Evolutionary conservation across 2,888 invertebrate species (phyloP), one percentile per base, ranked within the genome.

Genomic region (Andrena marginata): DNA sequence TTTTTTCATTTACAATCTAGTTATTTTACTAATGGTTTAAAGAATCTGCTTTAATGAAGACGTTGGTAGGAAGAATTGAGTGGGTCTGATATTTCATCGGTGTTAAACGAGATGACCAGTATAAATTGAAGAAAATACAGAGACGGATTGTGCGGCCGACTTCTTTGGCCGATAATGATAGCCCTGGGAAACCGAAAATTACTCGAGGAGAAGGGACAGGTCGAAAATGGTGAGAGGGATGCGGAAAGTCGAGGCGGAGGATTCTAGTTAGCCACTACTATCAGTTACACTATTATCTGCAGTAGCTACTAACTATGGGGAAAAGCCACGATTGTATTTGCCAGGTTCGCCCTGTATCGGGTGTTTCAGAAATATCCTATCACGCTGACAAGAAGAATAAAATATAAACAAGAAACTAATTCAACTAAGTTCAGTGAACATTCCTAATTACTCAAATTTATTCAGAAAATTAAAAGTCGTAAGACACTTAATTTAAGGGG

Each of bases 211-310:
- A 87, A 90, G 91, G 87, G 85, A 89, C 88, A 88, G 86, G 83
- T 86, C 82, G 87, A 85, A 79, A 83, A 84, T 82, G 80, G 84
- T 70, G 78, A 84, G 80, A 80, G 87, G 73, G 88, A 91, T 88
- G 85, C 82, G 80, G 82, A 86, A 74, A 85, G 83, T 82, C 80
- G 77, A 70, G 74, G 86, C 85, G 84, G 89, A 89, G 90, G 90
- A 85, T 86, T 84, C 89, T 85, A 91, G 92, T 92, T 92, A 92
- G 92, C 92, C 92, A 88, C 91, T 89, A 91, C 92, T 93, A 94
- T 94, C 93, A 93, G 93, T 94, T 93, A 92, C 92, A 90, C 93
- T 92, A 94, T 94, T 94, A 94, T 93, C 92, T 89, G 85, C 82
- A 86, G 86, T 88, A 89, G 89, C 90, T 89, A 87, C 88, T 89